These are phyloP conservation scores for Tenthredo amoena DNA, from an alignment of 2,888 invertebrate species.

Conservation along the genomic window DNA sequence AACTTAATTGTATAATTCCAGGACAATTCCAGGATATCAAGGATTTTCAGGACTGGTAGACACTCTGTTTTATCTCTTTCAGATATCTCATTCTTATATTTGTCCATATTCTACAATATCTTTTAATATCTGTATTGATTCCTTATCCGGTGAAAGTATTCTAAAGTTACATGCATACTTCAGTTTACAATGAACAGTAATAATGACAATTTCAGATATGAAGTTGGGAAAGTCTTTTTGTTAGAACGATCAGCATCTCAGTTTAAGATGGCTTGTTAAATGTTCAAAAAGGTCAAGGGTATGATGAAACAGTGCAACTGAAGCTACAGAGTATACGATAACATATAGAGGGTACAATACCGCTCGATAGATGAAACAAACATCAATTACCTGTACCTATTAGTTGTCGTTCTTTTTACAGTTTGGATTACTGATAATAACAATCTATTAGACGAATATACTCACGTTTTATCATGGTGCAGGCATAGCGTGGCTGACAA, in stretches of 20 bases:
- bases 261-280: neutral
- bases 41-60: too few species aligned
- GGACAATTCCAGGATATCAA: too few species aligned
- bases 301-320: neutral
- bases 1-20: too few species aligned
- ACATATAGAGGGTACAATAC: neutral
- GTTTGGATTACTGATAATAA: neutral
- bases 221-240: neutral
- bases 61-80: too few species aligned
- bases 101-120: too few species aligned
- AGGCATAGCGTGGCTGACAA: slow-evolving; percentile 88
- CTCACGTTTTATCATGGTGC: slow-evolving; percentile 89
- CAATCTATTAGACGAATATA: slow-evolving; percentile 63
- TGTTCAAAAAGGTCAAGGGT: neutral
- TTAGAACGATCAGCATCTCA: neutral
- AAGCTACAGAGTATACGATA: neutral
- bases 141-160: neutral
- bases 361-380: neutral
- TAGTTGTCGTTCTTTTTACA: too few species aligned
- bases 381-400: neutral
- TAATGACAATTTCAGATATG: neutral
- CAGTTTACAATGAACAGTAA: neutral
- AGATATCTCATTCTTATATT: too few species aligned
- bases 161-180: too few species aligned
- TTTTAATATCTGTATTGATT: neutral